These are phyloP conservation scores for Meandrusa payeni DNA, from an alignment of 2,888 invertebrate genomes.

Conservation along the genomic window DNA sequence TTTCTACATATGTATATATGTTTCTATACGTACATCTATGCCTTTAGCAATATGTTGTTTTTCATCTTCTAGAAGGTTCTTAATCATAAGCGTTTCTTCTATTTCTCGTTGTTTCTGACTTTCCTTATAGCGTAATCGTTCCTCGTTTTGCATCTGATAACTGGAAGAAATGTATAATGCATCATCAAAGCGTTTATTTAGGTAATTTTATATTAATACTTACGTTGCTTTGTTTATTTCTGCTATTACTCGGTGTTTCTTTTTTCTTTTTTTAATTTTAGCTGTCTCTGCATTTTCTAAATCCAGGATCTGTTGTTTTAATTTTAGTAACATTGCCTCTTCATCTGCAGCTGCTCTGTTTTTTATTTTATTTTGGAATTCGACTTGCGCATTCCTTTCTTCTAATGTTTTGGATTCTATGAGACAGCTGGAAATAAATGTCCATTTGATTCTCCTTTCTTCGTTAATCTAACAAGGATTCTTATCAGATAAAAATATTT, in stretches of 20 bases:
- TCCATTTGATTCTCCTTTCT: background rate
- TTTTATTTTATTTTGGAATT: slow-evolving; percentile 42
- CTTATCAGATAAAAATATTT: too few species aligned
- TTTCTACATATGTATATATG: too few species aligned
- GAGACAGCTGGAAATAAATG: slow-evolving; percentile 41
- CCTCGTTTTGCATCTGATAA: slow-evolving; percentile 16
- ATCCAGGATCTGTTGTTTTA: slow-evolving; percentile 25
- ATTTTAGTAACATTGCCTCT: slow-evolving; percentile 25
- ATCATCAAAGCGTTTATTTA: too few species aligned
- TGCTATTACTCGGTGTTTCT: slow-evolving; percentile 33
- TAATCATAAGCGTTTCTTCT: slow-evolving; percentile 34
- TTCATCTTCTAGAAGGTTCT: slow-evolving; percentile 35
- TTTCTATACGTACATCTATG: too few species aligned
- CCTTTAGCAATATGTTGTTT: too few species aligned
- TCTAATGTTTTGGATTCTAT: slow-evolving; percentile 48
- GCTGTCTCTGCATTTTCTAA: slow-evolving; percentile 34
- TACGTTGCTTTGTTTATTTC: slow-evolving; percentile 47
- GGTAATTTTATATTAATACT: slow-evolving; percentile 30
- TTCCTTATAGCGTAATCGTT: slow-evolving; percentile 30
- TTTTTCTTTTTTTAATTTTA: slow-evolving; percentile 33
- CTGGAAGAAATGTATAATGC: slow-evolving; percentile 10
- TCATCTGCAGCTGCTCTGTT: slow-evolving; percentile 32
- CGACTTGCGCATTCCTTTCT: slow-evolving; percentile 50
- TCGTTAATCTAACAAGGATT: too few species aligned
- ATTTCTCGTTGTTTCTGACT: slow-evolving; percentile 31